Evolutionary conservation across 1,140 invertebrate genomes (phyloP), one percentile per base, ranked within the genome.

Genomic region (Sinella curviseta): DNA sequence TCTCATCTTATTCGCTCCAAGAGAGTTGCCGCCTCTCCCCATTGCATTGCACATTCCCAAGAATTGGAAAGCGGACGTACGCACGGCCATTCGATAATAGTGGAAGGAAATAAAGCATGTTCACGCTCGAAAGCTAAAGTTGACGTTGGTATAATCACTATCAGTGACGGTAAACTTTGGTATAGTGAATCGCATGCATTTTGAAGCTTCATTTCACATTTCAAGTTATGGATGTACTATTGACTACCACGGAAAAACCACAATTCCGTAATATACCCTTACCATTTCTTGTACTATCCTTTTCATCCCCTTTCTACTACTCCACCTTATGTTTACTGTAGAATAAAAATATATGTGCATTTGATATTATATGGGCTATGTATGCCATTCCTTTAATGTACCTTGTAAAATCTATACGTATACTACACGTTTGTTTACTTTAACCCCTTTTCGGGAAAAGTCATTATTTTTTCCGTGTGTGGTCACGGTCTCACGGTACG

Each of bases 401-500:
- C n/a, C n/a, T n/a, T n/a, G n/a, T n/a, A n/a, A n/a, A n/a, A n/a
- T n/a, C n/a, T n/a, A n/a, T n/a, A n/a, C n/a, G n/a, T n/a, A n/a
- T n/a, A n/a, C n/a, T n/a, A n/a, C n/a, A n/a, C n/a, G 31, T 70
- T 33, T 70, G 31, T 70, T 14, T 70, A 48, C 39, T 30, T 31
- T 14, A 70, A 70, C 65, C 26, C 31, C 12, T n/a, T 31, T 70
- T 30, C 26, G 28, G n/a, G n/a, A 70, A 33, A 4, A 33, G 30
- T 70, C 65, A 70, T 70, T 70, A 30, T 33, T 70, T 31, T 60
- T 70, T 70, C 28, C 12, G 26, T 70, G 65, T 33, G 65, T 70
- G 65, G 65, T 70, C 65, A 70, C 26, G 31, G 31, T 70, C 65
- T 70, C 65, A 70, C 65, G 65, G 65, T 33, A n/a, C n/a, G n/a